Base-by-base conservation (phyloP, 64 coral and sea anemone species). In the Montipora capricornis region DNA sequence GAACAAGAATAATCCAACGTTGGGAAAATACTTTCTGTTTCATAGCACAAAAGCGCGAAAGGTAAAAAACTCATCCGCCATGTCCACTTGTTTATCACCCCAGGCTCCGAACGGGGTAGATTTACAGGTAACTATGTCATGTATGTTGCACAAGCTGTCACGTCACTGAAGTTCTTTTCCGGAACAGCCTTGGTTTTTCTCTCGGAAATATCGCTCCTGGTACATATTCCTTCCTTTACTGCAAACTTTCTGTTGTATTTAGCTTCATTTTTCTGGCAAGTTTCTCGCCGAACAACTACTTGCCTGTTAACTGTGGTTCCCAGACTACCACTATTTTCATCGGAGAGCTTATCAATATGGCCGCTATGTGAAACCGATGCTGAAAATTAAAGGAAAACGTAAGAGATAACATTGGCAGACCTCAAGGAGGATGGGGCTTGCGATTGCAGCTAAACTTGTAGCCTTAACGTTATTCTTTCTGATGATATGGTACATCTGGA, bases 1-100 rank as follows among this genome's bases (percentile, higher is more conserved):
- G 44, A 22, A 88, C 83, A 53, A 93, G 91, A 12, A 88, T 87
- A 13, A 93, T 84, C 82, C 82, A 84, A 69, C 62, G 60, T 69
- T 6, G 44, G 6, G 44, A 8, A 49, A 48, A 19, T 48, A 84
- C 15, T 17, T 5, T 46, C n/a, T 46, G 55, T 47, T 20, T 47
- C 82, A 84, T 84, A 44, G 81, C 58, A 45, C 8, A 76, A 37
- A 37, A 37, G 29, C 29, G 29, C 29, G 29, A 37, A 37, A 37
- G 29, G 29, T 37, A 37, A 37, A 37, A 37, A 17, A 45, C 44
- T 69, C 62, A 26, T 69, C 82, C 82, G 80, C 62, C 82, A 84
- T 84, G 82, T 84, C 62, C 44, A n/a, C 69, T 47, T 17, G 50
- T 80, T 79, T 57, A 51, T 80, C 79, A 37, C 44, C 45, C 62